Percentiles rank a stretch among this genome's conserved stretches.
phyloP scores from a whole-genome alignment of 2,888 invertebrate genomes.

The Orthosia cruda region DNA sequence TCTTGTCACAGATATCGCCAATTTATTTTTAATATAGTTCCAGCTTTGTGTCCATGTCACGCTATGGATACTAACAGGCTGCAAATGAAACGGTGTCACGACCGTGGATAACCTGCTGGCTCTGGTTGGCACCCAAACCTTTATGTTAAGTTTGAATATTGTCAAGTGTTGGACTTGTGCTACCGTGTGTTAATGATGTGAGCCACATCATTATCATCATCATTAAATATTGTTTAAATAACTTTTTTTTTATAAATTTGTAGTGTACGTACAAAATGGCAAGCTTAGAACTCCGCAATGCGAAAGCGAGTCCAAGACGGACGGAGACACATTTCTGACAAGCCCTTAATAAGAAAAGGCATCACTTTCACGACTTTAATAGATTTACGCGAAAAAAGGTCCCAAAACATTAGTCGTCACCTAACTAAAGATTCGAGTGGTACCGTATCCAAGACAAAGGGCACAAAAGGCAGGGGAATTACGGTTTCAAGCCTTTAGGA shows the following conservation, averaged over 20 bases:
- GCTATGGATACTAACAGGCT: slow-evolving; percentile 25
- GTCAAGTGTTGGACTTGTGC: slow-evolving; percentile 14
- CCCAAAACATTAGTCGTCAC: slow-evolving; percentile 69
- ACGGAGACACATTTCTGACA: neutral
- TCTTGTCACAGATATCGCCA: slow-evolving; percentile 67
- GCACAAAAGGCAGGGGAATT: slow-evolving; percentile 82
- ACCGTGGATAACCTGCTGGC: neutral
- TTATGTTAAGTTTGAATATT: slow-evolving; percentile 38
- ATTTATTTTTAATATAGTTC: slow-evolving; percentile 64
- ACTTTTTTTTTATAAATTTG: neutral
- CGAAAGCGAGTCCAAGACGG: slow-evolving; percentile 11
- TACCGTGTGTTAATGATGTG: slow-evolving; percentile 20
- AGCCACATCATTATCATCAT: slow-evolving; percentile 20
- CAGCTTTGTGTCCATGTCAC: slow-evolving; percentile 33
- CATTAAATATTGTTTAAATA: neutral
- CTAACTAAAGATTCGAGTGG: slow-evolving; percentile 71
- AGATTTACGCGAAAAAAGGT: slow-evolving; percentile 40
- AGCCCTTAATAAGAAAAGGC: neutral
- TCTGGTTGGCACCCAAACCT: neutral
- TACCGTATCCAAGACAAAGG: slow-evolving; percentile 77
- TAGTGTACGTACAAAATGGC: neutral
- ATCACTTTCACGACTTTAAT: slow-evolving; percentile 3
- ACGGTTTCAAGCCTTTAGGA: slow-evolving; percentile 80
- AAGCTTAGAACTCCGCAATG: slow-evolving; percentile 18
- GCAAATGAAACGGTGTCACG: slow-evolving; percentile 22